phyloP scores from a whole-genome alignment of 2,888 invertebrate species.

The Spisula subtruncata region DNA sequence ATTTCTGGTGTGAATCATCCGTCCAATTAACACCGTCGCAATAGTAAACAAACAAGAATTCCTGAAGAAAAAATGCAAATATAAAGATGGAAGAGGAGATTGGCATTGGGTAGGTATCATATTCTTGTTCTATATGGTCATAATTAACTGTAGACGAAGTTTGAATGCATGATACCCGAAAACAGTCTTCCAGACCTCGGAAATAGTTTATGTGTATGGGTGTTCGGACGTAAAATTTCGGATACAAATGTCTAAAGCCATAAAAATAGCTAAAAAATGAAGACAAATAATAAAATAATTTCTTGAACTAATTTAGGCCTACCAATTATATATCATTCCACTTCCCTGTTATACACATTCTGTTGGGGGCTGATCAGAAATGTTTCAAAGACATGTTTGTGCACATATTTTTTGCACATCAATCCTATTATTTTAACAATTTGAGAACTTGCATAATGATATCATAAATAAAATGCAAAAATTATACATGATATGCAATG shows the following conservation, averaged over 20 bases:
- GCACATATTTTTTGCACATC: too few species aligned
- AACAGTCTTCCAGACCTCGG: background rate
- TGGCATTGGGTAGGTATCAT: slow-evolving; percentile 5
- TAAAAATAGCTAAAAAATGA: background rate
- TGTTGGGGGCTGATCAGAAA: too few species aligned
- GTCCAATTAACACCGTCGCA: slow-evolving; percentile 39
- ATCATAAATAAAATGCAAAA: too few species aligned
- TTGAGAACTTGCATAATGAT: too few species aligned
- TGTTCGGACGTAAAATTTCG: background rate
- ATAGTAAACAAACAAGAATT: slow-evolving; percentile 32
- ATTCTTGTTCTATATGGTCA: background rate
- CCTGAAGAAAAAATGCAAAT: slow-evolving; percentile 7
- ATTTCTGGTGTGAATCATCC: background rate
- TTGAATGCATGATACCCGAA: background rate
- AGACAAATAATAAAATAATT: too few species aligned
- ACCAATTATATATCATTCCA: too few species aligned
- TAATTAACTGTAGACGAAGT: background rate
- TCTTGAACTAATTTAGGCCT: too few species aligned
- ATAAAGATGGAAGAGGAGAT: slow-evolving; percentile 27
- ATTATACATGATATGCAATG: too few species aligned
- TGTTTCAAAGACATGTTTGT: too few species aligned
- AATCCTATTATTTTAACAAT: too few species aligned
- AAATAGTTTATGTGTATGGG: background rate
- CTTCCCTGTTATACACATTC: too few species aligned
- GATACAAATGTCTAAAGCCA: background rate